phyloP scores from a whole-genome alignment of 2,888 invertebrate species.

The Drosophila suboccidentalis region DNA sequence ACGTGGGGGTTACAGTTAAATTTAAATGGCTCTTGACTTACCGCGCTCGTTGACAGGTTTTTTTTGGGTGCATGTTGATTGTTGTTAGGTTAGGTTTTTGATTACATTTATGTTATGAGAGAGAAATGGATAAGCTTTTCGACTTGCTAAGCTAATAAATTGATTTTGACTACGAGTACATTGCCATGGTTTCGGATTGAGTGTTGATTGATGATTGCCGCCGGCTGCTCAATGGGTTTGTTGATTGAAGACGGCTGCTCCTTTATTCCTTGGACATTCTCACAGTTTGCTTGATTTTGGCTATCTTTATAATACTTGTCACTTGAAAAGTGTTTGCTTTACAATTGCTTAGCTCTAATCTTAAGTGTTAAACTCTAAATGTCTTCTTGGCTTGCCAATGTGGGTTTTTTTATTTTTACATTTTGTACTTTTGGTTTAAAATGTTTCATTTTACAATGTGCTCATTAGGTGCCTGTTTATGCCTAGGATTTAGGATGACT shows the following conservation, averaged over 20 bases:
- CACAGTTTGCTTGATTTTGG: constrained; percentile 63
- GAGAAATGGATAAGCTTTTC: constrained; percentile 33
- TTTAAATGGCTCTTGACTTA: constrained; percentile 71
- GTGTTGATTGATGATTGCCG: constrained; percentile 71
- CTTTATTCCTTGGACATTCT: constrained; percentile 35
- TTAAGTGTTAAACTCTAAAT: constrained; percentile 17
- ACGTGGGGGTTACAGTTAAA: constrained; percentile 50
- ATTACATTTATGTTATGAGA: constrained; percentile 41
- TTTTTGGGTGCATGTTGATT: constrained; percentile 65
- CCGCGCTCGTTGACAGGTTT: constrained; percentile 70
- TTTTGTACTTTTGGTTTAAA: constrained; percentile 84
- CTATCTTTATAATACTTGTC: constrained; percentile 30
- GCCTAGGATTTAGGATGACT: constrained; percentile 62
- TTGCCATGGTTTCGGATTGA: constrained; percentile 35
- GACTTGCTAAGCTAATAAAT: constrained; percentile 52
- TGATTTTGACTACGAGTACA: constrained; percentile 40
- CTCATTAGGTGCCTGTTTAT: constrained; percentile 71
- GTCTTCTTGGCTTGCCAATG: constrained; percentile 54
- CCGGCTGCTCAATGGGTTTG: constrained; percentile 38
- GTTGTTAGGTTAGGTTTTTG: constrained; percentile 42
- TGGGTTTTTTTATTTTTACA: constrained; percentile 43
- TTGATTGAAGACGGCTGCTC: constrained; percentile 60
- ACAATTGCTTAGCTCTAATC: constrained; percentile 51
- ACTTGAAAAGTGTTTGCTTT: constrained; percentile 77
- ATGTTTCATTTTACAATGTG: constrained; percentile 84